A percentile compares a stretch with the other conserved stretches of the same genome.
Conservation (phyloP, 2,113 vertebrate species). For the Saguinus midas region DNA sequence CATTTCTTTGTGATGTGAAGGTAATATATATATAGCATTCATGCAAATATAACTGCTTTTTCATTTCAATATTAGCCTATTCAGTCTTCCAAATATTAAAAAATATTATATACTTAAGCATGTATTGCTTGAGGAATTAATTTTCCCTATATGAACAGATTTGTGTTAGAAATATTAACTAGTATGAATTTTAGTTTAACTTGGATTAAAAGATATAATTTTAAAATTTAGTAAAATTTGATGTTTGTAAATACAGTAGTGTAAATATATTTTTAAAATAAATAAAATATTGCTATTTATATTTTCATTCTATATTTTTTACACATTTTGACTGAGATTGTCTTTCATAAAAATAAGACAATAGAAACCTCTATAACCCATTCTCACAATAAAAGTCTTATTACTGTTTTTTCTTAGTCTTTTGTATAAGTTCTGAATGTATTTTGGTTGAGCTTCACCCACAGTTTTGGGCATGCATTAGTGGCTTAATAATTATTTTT, state of each 20-base stretch:
- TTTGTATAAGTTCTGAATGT: slow-evolving; percentile 1
- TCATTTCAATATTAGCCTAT: neutral
- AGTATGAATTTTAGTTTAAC: neutral
- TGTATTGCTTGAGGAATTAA: neutral
- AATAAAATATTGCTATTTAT: neutral
- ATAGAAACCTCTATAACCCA: neutral
- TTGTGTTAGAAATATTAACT: neutral
- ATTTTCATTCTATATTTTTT: neutral
- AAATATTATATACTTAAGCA: neutral
- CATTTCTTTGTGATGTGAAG: slow-evolving; percentile 27
- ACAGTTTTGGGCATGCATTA: neutral
- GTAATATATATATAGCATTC: slow-evolving; percentile 14
- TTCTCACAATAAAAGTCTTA: neutral
- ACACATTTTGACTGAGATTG: neutral
- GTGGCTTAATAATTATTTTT: neutral
- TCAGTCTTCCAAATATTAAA: neutral
- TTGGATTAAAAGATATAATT: neutral
- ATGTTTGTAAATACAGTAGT: neutral
- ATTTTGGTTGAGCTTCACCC: slow-evolving; percentile 37
- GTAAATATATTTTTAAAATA: neutral
- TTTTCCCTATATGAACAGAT: neutral
- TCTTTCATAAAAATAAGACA: slow-evolving; percentile 34
- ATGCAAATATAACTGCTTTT: neutral
- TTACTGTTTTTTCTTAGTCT: neutral
- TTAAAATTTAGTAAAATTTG: neutral